phyloP scores from a whole-genome alignment of 1,140 invertebrate species.

The Ditylenchus dipsaci region DNA sequence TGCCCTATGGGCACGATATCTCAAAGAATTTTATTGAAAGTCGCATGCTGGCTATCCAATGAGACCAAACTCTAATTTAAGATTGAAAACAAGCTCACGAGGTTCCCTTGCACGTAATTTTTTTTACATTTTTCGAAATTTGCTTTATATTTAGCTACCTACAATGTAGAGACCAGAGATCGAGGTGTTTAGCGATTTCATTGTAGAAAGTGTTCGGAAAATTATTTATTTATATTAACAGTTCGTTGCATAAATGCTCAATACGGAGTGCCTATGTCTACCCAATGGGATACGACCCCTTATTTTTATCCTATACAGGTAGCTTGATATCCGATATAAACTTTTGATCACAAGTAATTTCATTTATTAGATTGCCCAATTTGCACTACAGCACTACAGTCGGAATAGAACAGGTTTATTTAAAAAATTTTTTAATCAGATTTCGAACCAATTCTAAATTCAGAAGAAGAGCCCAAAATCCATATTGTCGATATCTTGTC shows the following conservation, averaged over 20 bases:
- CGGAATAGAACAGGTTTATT: conserved; percentile 24
- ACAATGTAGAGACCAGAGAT: conserved; percentile 89
- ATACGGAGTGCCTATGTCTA: conserved; percentile 71
- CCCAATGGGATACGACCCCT: conserved; percentile 75
- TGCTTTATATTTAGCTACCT: conserved; percentile 68
- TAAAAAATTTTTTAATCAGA: background rate
- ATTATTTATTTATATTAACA: conserved; percentile 7
- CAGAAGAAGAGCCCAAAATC: background rate
- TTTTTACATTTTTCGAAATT: too few species aligned
- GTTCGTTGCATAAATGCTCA: conserved; percentile 74
- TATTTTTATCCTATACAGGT: conserved; percentile 92
- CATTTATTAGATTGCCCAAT: conserved; percentile 75
- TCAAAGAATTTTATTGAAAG: too few species aligned
- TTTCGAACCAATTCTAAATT: background rate
- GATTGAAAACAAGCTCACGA: too few species aligned
- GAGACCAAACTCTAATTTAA: too few species aligned
- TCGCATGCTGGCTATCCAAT: too few species aligned
- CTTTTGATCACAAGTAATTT: background rate
- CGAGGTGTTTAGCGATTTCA: conserved; percentile 74
- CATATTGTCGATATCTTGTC: background rate
- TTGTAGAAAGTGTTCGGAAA: background rate
- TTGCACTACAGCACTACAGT: conserved; percentile 90
- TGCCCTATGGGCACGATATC: too few species aligned
- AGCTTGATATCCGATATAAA: too few species aligned
- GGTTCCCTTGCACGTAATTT: too few species aligned